phyloP scores from a whole-genome alignment of 2,888 invertebrate species.

The Sinodicranocentrus sp. region DNA sequence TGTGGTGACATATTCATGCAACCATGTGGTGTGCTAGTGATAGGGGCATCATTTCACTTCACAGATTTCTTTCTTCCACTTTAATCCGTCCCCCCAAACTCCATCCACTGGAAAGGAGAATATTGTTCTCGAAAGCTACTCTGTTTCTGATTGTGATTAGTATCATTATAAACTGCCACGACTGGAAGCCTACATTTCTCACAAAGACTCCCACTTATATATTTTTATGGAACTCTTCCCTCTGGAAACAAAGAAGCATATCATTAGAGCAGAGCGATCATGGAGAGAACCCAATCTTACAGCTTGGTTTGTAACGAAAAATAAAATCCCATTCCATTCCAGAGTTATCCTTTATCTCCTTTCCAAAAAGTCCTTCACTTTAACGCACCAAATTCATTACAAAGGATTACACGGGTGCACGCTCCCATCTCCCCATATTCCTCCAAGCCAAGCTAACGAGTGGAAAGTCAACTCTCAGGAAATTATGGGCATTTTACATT shows the following conservation, averaged over 20 bases:
- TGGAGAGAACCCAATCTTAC: too few relatives aligned
- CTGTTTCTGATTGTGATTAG: too few relatives aligned
- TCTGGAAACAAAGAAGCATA: too few relatives aligned
- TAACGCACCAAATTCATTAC: conserved; percentile 50
- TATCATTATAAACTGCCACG: too few relatives aligned
- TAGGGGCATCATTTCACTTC: conserved; percentile 15
- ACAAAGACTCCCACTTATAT: too few relatives aligned
- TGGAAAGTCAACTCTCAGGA: conserved; percentile 10
- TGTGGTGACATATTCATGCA: background rate
- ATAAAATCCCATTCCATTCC: conserved; percentile 3
- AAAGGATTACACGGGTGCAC: conserved; percentile 54
- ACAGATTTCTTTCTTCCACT: background rate
- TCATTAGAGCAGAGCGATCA: background rate
- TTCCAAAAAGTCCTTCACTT: conserved; percentile 19
- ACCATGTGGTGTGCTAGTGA: background rate
- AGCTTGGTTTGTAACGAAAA: too few relatives aligned
- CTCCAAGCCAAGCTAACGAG: background rate
- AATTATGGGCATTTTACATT: too few relatives aligned
- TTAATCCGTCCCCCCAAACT: background rate
- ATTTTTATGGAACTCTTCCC: too few relatives aligned
- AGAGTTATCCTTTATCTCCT: conserved; percentile 32
- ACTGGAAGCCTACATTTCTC: too few relatives aligned
- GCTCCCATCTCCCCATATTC: conserved; percentile 39
- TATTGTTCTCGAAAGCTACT: too few relatives aligned
- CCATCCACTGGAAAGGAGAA: too few relatives aligned